These are phyloP conservation scores for Rhadina sibilatrix DNA, from an alignment of 2,113 vertebrate genomes.

Conservation along the genomic window DNA sequence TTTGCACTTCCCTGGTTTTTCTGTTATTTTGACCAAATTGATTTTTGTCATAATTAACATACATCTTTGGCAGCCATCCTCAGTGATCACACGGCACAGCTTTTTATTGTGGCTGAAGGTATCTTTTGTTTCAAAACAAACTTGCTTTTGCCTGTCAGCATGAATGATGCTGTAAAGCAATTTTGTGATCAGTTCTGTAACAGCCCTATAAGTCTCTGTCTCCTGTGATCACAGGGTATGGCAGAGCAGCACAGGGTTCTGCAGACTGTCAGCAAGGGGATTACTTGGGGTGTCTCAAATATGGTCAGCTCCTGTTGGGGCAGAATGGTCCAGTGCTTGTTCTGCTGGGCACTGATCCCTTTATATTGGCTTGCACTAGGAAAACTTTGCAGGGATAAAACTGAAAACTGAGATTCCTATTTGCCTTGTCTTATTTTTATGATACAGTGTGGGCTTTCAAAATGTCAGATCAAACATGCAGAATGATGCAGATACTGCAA, in stretches of 20 bases:
- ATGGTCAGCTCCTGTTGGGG: not conserved
- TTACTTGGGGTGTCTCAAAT: not conserved
- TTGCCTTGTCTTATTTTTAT: not conserved
- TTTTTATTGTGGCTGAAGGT: not conserved
- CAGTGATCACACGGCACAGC: rapidly evolving
- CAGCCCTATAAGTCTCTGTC: not conserved
- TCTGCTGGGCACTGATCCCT: not conserved
- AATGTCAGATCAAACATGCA: not conserved
- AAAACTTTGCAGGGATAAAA: not conserved
- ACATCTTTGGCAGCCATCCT: not conserved
- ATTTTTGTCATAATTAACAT: not conserved
- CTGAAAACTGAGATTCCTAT: not conserved
- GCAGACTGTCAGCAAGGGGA: not conserved
- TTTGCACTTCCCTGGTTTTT: not conserved
- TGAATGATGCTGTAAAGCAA: not conserved
- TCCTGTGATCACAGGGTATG: not conserved
- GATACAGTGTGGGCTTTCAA: not conserved
- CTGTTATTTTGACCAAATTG: not conserved
- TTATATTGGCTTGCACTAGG: not conserved
- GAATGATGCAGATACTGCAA: not conserved
- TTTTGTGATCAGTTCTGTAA: not conserved
- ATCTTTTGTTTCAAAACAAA: not conserved
- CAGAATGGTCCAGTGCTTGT: not conserved
- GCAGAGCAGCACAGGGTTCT: not conserved
- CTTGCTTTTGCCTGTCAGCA: not conserved